These are phyloP conservation scores for Xiphophorus birchmanni DNA, from an alignment of 2,797 vertebrate genomes.

Conservation along the genomic window DNA sequence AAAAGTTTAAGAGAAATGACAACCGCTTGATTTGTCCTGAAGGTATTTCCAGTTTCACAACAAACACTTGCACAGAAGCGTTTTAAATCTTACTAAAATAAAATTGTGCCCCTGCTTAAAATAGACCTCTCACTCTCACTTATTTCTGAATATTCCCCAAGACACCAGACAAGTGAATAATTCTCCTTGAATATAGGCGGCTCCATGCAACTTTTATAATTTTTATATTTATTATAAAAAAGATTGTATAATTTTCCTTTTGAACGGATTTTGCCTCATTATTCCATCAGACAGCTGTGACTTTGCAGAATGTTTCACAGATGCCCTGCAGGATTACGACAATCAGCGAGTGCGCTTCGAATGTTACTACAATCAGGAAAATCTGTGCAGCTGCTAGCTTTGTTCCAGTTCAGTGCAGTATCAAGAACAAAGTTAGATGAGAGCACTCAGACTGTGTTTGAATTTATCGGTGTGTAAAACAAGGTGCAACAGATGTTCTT, in stretches of 20 bases:
- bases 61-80: slow-evolving; percentile 6
- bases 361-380: slow-evolving; percentile 20
- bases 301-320: slow-evolving; percentile 24
- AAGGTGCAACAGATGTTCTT: neutral
- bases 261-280: slow-evolving; percentile 7
- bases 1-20: slow-evolving; percentile 30
- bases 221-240: too few species aligned
- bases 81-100: slow-evolving; percentile 42
- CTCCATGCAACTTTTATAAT: slow-evolving; percentile 5
- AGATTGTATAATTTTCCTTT: slow-evolving; percentile 18
- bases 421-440: neutral
- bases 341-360: slow-evolving; percentile 28
- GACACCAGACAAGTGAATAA: slow-evolving; percentile 8
- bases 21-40: slow-evolving; percentile 27
- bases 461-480: neutral
- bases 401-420: neutral
- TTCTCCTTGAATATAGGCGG: slow-evolving; percentile 2
- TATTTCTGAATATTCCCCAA: slow-evolving; percentile 32
- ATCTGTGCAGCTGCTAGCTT: slow-evolving; percentile 8
- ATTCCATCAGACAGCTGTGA: slow-evolving; percentile 11
- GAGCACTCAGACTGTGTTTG: neutral
- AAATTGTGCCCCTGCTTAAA: slow-evolving; percentile 17
- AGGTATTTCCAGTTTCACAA: slow-evolving; percentile 21
- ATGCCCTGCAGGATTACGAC: slow-evolving; percentile 24
- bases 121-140: slow-evolving; percentile 17